Evolutionary conservation across 2,888 invertebrate genomes (phyloP), one percentile per base, ranked within the genome.

Genomic region (Synergus gifuensis): DNA sequence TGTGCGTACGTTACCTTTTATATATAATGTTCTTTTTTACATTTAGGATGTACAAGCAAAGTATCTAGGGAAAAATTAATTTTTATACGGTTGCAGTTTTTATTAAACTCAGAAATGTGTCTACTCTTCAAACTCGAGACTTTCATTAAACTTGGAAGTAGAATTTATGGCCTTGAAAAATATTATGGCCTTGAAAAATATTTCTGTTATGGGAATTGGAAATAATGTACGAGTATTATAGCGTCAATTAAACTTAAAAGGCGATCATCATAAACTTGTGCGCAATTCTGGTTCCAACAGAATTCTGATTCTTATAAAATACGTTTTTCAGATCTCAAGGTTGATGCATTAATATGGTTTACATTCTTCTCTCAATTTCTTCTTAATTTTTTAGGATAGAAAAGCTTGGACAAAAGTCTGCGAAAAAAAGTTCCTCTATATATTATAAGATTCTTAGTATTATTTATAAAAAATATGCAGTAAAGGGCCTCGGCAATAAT

Each of bases 171-270:
- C 22, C 22, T 28, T 28, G 49, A 69, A 28, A 49, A 69, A 69
- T 9, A 69, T 11, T 69, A 28, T 28, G 22, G 22, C 22, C 22
- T 28, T 28, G 49, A 69, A 28, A 49, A 69, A 69, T 9, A 69
- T 11, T 69, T 16, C 28, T 7, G 9, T 49, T 18, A 69, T 69
- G 46, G 14, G 22, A 49, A 46, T 49, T 28, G 49, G 28, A 44
- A 44, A 69, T 46, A 69, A 67, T 67, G 14, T 49, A 69, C 46
- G 49, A 49, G 8, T 46, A 69, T 69, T 69, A 49, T 69, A 46
- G 46, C 69, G 12, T 14, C 46, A 69, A 69, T 69, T n/a, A 28
- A 44, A 28, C 28, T 44, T 16, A 28, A 69, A 69, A 67, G 44
- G 66, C 44, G 22, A 44, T 14, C 12, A 67, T 49, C 69, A 28